A percentile compares a stretch with the other conserved stretches of the same genome.
These are phyloP conservation scores for Spodoptera picta DNA, from an alignment of 2,888 invertebrate species.

Conservation along the genomic window DNA sequence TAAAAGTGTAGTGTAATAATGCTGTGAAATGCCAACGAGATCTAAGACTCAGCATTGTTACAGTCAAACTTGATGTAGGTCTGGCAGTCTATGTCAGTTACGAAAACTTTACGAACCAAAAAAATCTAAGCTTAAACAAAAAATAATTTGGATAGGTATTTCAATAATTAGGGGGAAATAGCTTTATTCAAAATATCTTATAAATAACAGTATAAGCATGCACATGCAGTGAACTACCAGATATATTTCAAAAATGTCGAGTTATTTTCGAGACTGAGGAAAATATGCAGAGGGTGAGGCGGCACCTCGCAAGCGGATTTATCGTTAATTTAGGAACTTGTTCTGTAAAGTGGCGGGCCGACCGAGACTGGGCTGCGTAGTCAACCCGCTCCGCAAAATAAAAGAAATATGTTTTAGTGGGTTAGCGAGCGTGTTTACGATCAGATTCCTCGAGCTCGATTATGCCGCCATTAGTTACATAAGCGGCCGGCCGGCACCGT, in stretches of 20 bases:
- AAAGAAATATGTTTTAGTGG: slow-evolving; percentile 89
- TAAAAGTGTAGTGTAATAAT: slow-evolving; percentile 3
- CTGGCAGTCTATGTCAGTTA: slow-evolving; percentile 18
- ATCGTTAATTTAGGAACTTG: slow-evolving; percentile 84
- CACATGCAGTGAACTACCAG: slow-evolving; percentile 27
- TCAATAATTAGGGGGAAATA: neutral
- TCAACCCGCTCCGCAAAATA: slow-evolving; percentile 81
- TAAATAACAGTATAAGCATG: slow-evolving; percentile 20
- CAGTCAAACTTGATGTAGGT: slow-evolving; percentile 32
- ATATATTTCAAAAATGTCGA: slow-evolving; percentile 59
- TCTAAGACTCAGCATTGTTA: slow-evolving; percentile 27
- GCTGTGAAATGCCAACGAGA: slow-evolving; percentile 27
- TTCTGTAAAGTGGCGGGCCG: slow-evolving; percentile 77
- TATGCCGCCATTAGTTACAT: slow-evolving; percentile 85
- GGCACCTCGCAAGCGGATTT: slow-evolving; percentile 74
- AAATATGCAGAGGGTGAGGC: slow-evolving; percentile 77
- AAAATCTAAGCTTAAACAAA: neutral
- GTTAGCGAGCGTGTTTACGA: slow-evolving; percentile 87
- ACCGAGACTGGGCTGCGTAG: slow-evolving; percentile 68
- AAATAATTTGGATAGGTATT: too few species aligned
- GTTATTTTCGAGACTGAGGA: slow-evolving; percentile 67
- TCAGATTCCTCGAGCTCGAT: slow-evolving; percentile 81
- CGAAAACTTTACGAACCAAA: slow-evolving; percentile 20
- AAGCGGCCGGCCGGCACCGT: slow-evolving; percentile 72
- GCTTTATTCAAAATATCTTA: slow-evolving; percentile 10